Evolutionary conservation across 2,888 invertebrate species (phyloP).

Genomic region (Notodonta dromedarius): DNA sequence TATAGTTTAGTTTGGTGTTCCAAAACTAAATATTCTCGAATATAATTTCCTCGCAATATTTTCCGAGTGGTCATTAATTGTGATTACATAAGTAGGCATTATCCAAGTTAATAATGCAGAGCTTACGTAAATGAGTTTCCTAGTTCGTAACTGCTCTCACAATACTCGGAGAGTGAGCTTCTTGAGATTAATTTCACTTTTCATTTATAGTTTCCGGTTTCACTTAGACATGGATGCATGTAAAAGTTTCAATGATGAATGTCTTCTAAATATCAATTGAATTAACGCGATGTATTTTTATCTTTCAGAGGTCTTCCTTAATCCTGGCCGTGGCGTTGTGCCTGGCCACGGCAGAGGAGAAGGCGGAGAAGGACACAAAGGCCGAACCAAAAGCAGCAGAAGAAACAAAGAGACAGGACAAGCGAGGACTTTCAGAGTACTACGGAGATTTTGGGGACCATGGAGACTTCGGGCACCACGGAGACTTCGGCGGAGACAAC

Average conservation of each 20-base stretch:
- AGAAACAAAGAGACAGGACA: slow-evolving; percentile 82
- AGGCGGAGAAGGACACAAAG: slow-evolving; percentile 75
- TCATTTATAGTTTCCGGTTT: slow-evolving; percentile 20
- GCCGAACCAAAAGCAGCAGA: slow-evolving; percentile 73
- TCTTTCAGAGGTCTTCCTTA: slow-evolving; percentile 75
- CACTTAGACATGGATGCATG: slow-evolving; percentile 7
- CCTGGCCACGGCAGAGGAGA: slow-evolving; percentile 84
- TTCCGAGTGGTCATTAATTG: background rate
- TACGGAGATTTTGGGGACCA: slow-evolving; percentile 71
- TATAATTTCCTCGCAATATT: background rate
- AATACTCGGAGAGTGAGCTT: slow-evolving; percentile 36
- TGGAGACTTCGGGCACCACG: slow-evolving; percentile 65
- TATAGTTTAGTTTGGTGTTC: background rate
- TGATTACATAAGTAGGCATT: background rate
- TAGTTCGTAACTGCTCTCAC: slow-evolving; percentile 42
- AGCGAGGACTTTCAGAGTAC: slow-evolving; percentile 81
- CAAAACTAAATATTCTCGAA: too few relatives aligned
- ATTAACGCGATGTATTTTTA: slow-evolving; percentile 26
- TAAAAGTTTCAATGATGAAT: background rate
- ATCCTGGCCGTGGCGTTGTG: slow-evolving; percentile 81
- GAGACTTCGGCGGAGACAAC: slow-evolving; percentile 48
- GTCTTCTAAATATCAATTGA: background rate
- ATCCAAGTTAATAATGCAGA: slow-evolving; percentile 28
- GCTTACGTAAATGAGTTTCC: slow-evolving; percentile 44
- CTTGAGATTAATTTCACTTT: slow-evolving; percentile 35